phyloP scores from a whole-genome alignment of 2,797 vertebrate genomes.

The Ceryle rudis region DNA sequence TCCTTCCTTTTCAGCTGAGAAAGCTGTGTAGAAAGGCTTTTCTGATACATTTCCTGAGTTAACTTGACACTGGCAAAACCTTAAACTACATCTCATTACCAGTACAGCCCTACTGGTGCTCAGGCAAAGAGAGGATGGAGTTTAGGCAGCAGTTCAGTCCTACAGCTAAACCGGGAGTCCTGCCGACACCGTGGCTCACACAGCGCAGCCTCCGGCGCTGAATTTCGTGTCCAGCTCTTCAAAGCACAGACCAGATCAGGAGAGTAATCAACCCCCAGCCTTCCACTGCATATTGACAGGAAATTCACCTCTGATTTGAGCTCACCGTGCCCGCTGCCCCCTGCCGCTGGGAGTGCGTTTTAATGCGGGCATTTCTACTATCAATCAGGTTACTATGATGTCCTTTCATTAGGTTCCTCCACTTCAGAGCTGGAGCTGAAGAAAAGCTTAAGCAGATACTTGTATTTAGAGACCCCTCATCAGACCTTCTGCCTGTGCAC shows the following conservation, averaged over 20 bases:
- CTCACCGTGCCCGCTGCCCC: not conserved
- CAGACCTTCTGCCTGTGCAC: not conserved
- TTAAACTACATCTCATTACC: not conserved
- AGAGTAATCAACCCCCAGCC: not conserved
- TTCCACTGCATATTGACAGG: slow-evolving; percentile 5
- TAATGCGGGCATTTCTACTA: not conserved
- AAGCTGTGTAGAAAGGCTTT: not conserved
- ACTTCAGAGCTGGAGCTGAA: not conserved
- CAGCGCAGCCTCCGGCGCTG: not conserved
- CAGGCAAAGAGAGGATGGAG: not conserved
- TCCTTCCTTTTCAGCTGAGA: not conserved
- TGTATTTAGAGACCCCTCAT: not conserved
- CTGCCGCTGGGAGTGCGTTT: not conserved
- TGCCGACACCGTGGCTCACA: not conserved
- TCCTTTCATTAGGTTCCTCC: not conserved
- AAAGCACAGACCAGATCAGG: not conserved
- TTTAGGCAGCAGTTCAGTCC: not conserved
- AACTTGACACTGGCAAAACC: not conserved
- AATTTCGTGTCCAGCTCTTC: not conserved
- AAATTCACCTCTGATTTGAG: not conserved
- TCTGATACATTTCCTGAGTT: not conserved
- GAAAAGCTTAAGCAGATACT: not conserved
- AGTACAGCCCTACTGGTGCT: not conserved
- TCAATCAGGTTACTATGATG: not conserved
- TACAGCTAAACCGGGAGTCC: not conserved